Base-by-base conservation (phyloP, 2,888 invertebrate genomes). In the Drosophila barbarae region DNA sequence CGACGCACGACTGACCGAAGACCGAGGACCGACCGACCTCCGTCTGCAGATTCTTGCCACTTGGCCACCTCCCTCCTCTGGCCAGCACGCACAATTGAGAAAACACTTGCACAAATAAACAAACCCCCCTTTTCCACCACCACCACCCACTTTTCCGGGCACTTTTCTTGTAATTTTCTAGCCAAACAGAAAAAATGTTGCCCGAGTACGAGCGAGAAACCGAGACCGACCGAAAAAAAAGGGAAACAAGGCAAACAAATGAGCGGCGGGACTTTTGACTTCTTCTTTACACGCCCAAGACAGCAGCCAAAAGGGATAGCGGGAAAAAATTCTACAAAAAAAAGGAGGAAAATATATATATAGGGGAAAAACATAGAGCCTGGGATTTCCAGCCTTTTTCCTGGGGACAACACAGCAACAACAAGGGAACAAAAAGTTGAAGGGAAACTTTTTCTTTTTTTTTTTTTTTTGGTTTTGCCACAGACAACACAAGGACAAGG, bases 161-260 rank as follows among this genome's bases (percentile, higher is more conserved):
- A 75, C 77, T 77, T 84, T 83, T 81, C 80, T 84, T 84, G 84
- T 76, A 80, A 83, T 78, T 83, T 80, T 78, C 78, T 73, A 81
- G 81, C 81, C 78, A 80, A 80, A 83, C 71, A 77, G 61, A 72
- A 61, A 55, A 65, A 64, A 44, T 60, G 61, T 61, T 61, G 60
- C 60, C 60, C 60, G 59, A 61, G 41, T 60, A 35, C 34, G 10
- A 32, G 49, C 35, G 38, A 51, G 57, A 60, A 42, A 50, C 58
- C 46, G 39, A 58, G 21, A 42, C 66, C 38, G 49, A 46, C 70
- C 51, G 30, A 36, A 30, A 52, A 50, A 56, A 57, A 49, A 39
- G 7, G 55, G 49, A 73, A 63, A 83, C 79, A 82, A 85, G 75
- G 75, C 82, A 85, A 84, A 82, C 80, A 84, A 78, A 78, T 78